Base-by-base conservation (phyloP, 1,140 invertebrate species). In the Polypedilum pembai region DNA sequence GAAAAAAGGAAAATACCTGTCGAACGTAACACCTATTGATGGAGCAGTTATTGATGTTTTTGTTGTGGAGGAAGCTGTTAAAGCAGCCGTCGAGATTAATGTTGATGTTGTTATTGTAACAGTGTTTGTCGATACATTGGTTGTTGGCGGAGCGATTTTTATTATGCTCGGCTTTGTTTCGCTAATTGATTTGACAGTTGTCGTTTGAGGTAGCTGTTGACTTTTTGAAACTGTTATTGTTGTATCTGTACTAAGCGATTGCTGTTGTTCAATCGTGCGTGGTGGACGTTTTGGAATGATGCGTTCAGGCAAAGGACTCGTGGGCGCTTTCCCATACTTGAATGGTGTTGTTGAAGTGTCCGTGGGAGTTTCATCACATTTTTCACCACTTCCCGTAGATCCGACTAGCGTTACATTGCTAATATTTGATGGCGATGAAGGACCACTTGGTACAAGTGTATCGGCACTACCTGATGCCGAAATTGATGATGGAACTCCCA, bases 341-440 rank as follows among this genome's bases (percentile, higher is more conserved):
- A 74, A 76, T 56, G 17, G 65, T 74, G 40, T 69, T 33, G 15
- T n/a, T 12, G 40, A 15, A 20, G 24, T 33, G 2, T 75, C 56
- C 33, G 75, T 63, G 4, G 40, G 15, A 74, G 66, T 73, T 78
- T 77, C 76, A 8, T 83, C 82, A 75, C 81, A 82, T 65, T 81
- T 80, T 76, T 83, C 83, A 8, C 79, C 81, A 1, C 84, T 85
- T 75, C 80, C 80, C 10, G 76, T 75, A 8, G 79, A 79, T 5
- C 87, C 89, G 0, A 91, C 87, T 73, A 92, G 79, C 3, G 90
- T 92, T 8, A 89, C 87, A 2, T 89, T 89, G 77, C 89, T 91
- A 1, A 90, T 78, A 75, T 89, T 90, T 41, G 90, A 89, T 0
- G 90, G 90, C 0, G 91, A 91, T 0, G 89, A 88, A 63, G 89